Evolutionary conservation across 2,797 vertebrate genomes (phyloP).

Genomic region (Hemibagrus guttatus): DNA sequence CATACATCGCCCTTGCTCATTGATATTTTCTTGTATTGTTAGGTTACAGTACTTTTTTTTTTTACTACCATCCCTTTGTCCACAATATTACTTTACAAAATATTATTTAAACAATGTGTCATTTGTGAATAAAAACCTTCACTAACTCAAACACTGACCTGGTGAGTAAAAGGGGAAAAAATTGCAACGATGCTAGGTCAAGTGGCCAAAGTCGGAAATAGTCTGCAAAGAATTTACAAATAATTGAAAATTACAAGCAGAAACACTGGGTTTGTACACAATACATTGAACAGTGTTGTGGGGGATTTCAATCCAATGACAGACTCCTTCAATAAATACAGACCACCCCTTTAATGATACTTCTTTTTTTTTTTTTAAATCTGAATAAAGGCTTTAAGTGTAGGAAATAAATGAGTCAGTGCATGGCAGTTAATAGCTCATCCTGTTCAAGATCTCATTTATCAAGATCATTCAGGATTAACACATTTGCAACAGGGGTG

Average conservation of each 20-base stretch:
- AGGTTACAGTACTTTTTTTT: conserved; percentile 2
- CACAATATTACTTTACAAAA: not conserved
- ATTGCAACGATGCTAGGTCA: not conserved
- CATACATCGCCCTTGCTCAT: not conserved
- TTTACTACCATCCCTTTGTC: not conserved
- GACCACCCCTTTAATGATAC: not conserved
- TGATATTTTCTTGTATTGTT: not conserved
- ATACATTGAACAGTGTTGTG: not conserved
- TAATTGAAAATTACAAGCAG: not conserved
- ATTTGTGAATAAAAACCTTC: conserved; percentile 8
- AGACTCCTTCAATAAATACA: conserved; percentile 12
- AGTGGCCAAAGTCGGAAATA: not conserved
- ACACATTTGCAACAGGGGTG: not conserved
- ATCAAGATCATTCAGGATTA: conserved; percentile 1
- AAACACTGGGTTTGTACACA: not conserved
- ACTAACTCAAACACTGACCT: not conserved
- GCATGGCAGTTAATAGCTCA: not conserved
- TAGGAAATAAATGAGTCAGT: conserved; percentile 10
- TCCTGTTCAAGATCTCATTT: not conserved
- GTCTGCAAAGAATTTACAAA: not conserved
- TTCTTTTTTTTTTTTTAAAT: not conserved
- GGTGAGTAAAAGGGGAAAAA: not conserved
- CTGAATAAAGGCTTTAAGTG: not conserved
- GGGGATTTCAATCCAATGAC: not conserved
- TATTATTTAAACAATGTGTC: not conserved